A percentile compares a stretch with the other conserved stretches of the same genome.
Conservation (phyloP, 2,113 vertebrate genomes). For the Balaeniceps rex region DNA sequence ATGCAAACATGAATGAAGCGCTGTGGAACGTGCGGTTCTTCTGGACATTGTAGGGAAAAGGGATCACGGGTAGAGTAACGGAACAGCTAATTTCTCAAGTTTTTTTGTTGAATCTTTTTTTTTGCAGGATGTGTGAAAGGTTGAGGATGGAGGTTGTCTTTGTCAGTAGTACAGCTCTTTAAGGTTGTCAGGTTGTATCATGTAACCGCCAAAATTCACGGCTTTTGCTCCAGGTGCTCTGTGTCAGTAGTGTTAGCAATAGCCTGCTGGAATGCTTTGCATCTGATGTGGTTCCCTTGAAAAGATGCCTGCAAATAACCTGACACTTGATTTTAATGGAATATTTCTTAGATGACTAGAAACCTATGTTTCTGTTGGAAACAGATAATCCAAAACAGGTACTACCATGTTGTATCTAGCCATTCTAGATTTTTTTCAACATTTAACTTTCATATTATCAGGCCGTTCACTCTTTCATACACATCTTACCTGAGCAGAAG, state of each 20-base stretch:
- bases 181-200: background rate
- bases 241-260: background rate
- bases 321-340: background rate
- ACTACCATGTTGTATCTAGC: background rate
- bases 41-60: fast-evolving
- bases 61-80: background rate
- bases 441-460: background rate
- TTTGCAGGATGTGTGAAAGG: background rate
- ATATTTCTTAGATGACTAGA: background rate
- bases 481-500: background rate
- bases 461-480: background rate
- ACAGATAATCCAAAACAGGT: background rate
- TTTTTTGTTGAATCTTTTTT: background rate
- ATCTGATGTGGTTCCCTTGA: background rate
- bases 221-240: background rate
- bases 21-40: background rate
- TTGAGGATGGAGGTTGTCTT: background rate
- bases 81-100: background rate
- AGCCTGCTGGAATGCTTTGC: background rate
- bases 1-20: background rate
- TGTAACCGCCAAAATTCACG: background rate
- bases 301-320: background rate
- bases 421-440: background rate
- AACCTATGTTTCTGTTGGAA: background rate
- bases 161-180: background rate